These are phyloP conservation scores for Pseudopipra pipra DNA, from an alignment of 2,113 vertebrate species.

Conservation along the genomic window DNA sequence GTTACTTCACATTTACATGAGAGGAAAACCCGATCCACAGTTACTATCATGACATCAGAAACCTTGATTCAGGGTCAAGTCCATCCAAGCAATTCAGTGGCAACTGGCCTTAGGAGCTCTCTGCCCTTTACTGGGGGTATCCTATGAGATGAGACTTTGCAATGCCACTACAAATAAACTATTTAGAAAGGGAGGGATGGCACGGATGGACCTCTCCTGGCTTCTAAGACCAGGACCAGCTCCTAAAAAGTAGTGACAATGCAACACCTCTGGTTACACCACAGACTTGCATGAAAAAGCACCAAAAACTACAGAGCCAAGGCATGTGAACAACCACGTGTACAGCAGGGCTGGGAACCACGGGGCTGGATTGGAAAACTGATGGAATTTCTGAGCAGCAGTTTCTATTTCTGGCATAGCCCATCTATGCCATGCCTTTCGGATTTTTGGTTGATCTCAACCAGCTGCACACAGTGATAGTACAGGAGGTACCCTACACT, in stretches of 20 bases:
- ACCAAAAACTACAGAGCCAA: background rate
- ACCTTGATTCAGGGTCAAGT: background rate
- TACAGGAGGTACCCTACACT: background rate
- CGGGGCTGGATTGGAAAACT: background rate
- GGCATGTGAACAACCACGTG: background rate
- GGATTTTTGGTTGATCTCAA: background rate
- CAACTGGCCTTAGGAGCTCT: background rate
- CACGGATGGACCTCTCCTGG: background rate
- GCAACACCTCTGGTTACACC: background rate
- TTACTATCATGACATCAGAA: background rate
- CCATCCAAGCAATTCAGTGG: background rate
- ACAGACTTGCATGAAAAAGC: background rate
- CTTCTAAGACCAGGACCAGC: background rate
- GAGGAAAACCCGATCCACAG: background rate
- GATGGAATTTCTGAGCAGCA: background rate
- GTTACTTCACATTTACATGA: background rate
- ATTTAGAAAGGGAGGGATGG: background rate
- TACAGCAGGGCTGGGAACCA: background rate
- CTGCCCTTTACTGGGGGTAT: background rate
- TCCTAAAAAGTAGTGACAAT: background rate
- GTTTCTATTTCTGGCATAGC: background rate
- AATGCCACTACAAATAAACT: background rate
- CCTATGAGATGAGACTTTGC: rapidly evolving
- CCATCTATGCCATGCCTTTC: background rate
- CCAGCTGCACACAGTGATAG: background rate